phyloP scores from a whole-genome alignment of 2,888 invertebrate species.

The Brachylomia viminalis region DNA sequence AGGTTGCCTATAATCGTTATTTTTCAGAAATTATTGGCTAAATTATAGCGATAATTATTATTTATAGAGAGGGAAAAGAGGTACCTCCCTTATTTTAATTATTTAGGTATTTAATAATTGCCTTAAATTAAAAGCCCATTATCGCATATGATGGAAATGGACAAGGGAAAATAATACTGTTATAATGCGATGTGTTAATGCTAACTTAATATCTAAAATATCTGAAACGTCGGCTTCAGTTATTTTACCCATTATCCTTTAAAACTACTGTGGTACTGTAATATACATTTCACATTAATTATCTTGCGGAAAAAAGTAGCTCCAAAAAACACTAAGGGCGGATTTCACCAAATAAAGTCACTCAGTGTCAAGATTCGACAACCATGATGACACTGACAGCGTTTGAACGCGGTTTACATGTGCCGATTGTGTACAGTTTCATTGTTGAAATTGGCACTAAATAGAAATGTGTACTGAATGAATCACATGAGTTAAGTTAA shows the following conservation, averaged over 20 bases:
- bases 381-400: no score
- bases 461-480: background rate
- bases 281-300: background rate
- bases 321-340: no score
- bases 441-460: no score
- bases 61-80: background rate
- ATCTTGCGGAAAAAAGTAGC: background rate
- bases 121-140: background rate
- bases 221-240: background rate
- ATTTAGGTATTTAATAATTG: background rate
- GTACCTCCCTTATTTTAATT: background rate
- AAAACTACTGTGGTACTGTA: background rate
- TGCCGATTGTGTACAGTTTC: no score
- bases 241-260: background rate
- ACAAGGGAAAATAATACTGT: background rate
- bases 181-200: background rate
- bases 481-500: background rate
- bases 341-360: no score
- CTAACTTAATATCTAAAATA: background rate
- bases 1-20: background rate
- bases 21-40: background rate
- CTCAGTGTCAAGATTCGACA: no score
- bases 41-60: background rate
- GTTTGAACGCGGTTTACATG: no score
- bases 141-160: conserved; percentile 1